Evolutionary conservation across 1,140 invertebrate species (phyloP), one percentile per base, ranked within the genome.

Genomic region (Ctenoplectra terminalis): DNA sequence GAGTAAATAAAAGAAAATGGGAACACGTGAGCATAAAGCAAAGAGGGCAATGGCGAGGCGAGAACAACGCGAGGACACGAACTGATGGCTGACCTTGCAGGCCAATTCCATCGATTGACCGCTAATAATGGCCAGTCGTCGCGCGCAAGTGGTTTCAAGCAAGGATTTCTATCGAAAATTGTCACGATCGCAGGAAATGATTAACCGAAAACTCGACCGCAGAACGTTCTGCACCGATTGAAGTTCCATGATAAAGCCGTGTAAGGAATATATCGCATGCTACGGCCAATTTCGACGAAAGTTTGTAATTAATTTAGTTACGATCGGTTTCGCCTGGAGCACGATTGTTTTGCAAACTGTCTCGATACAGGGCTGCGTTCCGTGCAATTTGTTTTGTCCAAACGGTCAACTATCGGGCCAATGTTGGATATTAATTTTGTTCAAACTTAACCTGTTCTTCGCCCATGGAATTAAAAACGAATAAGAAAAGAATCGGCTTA

Each of bases 71-170:
- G 56, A 79, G 56, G n/a, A 61, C 54, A 34, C 31, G 46, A 79
- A 52, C 37, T 31, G 60, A 75, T 43, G 34, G 54, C 56, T 61
- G 67, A 71, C 66, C 66, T 71, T 71, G 77, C 34, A 23, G 34
- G 48, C 46, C 58, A 72, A 79, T 79, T 79, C 13, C 58, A 50
- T 72, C 46, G 77, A 79, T 79, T 73, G 76, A 52, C 56, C 56
- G 58, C 46, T 79, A 72, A 79, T 79, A 52, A 72, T 64, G 60
- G 60, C 3, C 61, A 31, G 60, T 43, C 61, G 60, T 54, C 31
- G 74, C 67, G 75, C 43, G 34, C 23, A 46, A n/a, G 40, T 52
- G 43, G 40, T 56, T 78, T 43, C 0, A 29, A 31, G 29, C 17
- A 29, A 11, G 40, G 52, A 78, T 70, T 78, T 78, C 20, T 46